These are phyloP conservation scores for Spinibarbus caldwelli DNA, from an alignment of 2,797 vertebrate genomes.

Conservation along the genomic window DNA sequence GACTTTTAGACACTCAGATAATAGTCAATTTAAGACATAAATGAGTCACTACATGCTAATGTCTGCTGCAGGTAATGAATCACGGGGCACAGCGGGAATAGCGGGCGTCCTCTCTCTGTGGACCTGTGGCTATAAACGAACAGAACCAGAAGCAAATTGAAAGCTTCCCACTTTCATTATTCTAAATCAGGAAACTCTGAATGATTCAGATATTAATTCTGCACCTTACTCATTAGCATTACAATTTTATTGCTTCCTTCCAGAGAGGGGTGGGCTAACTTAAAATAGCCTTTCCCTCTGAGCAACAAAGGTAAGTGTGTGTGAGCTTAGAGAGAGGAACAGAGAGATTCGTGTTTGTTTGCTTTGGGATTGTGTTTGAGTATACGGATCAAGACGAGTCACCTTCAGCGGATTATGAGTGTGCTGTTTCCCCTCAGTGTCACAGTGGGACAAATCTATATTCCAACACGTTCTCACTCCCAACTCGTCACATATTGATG, in stretches of 20 bases:
- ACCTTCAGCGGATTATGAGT: constrained; percentile 22
- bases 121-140: constrained; percentile 2
- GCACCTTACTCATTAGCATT: constrained; percentile 28
- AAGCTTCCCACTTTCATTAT: constrained; percentile 38
- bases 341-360: not conserved
- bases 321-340: not conserved
- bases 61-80: constrained; percentile 41
- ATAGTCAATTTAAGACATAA: constrained; percentile 43
- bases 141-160: constrained; percentile 33
- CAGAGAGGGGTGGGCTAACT: not conserved
- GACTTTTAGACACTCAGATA: constrained; percentile 39
- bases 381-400: constrained; percentile 17
- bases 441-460: constrained; percentile 19
- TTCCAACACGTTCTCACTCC: no score
- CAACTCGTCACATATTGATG: no score
- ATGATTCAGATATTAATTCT: constrained; percentile 43
- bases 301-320: constrained; percentile 27
- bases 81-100: constrained; percentile 11
- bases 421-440: not conserved
- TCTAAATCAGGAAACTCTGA: constrained; percentile 39
- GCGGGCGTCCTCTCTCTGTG: not conserved
- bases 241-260: constrained; percentile 35
- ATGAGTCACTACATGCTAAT: constrained; percentile 39
- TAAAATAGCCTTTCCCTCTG: constrained; percentile 32
- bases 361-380: not conserved